Percentiles rank a stretch among this genome's conserved stretches.
Evolutionary conservation across 2,888 invertebrate species (phyloP).

Genomic region (Pheosia gnoma): DNA sequence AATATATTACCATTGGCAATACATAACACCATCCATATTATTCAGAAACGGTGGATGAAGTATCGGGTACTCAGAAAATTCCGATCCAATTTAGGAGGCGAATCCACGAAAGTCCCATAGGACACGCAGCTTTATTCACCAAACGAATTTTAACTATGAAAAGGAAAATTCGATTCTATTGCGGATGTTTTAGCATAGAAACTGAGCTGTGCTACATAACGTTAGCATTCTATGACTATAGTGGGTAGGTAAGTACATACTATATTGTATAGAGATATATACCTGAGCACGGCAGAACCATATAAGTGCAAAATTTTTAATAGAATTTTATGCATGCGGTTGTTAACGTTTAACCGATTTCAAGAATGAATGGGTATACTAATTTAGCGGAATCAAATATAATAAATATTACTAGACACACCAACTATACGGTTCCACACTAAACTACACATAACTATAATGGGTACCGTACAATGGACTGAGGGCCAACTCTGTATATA

Average conservation of each 20-base stretch:
- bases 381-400: too few species aligned
- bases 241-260: not conserved
- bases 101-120: not conserved
- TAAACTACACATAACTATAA: too few species aligned
- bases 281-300: too few species aligned
- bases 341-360: too few species aligned
- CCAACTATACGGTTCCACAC: too few species aligned
- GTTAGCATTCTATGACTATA: too few species aligned
- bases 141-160: constrained; percentile 1
- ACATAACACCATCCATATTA: not conserved
- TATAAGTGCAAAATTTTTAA: not conserved
- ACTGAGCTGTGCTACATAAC: not conserved
- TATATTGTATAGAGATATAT: not conserved
- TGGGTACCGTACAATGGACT: too few species aligned
- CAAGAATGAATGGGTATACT: too few species aligned
- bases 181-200: not conserved
- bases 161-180: constrained; percentile 1
- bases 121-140: constrained; percentile 1
- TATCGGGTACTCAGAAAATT: not conserved
- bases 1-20: not conserved
- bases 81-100: not conserved
- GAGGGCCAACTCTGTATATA: too few species aligned
- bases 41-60: not conserved
- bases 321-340: not conserved
- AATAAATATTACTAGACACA: too few species aligned